Evolutionary conservation across 2,888 invertebrate species (phyloP), one percentile per base, ranked within the genome.

Genomic region (Melinaea marsaeus): DNA sequence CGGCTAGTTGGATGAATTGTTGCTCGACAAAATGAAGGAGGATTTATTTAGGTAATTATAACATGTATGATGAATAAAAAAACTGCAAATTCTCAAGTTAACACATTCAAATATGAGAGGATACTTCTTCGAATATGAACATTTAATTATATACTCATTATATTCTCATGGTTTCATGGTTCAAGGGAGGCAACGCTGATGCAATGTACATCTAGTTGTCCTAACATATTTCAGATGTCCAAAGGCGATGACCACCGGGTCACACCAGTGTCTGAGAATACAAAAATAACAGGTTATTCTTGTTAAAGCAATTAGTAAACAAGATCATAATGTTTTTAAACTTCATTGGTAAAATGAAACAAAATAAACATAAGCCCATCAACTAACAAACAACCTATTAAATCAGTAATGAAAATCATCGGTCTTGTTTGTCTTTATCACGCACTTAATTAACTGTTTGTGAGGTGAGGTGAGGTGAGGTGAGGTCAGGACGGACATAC

Each of bases 371-470:
- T 56, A 56, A 55, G 22, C 58, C 58, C 22, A 45, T 55, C 57
- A 35, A 57, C 33, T 51, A 22, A 11, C 22, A 58, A 55, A 55
- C 34, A 62, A 62, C 59, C 48, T 59, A 63, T 63, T 63, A 59
- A 59, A 63, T 63, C 48, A 63, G 58, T 59, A 66, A 64, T 63
- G 62, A 58, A 54, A 57, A 62, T 63, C 62, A 64, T 57, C 55
- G 56, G 57, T 65, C 67, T 67, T 69, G 63, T 70, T 70, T 69
- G 65, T 69, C 64, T 70, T 64, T 70, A 69, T 67, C 67, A 58
- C 60, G 60, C 62, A 62, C 63, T 65, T 70, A 70, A 70, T 70
- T 69, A 70, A 67, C 62, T 70, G 70, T 67, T 70, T 67, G 67
- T 58, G 66, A 64, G 65, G 67, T 64, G 63, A 66, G 54, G 60